These are phyloP conservation scores for Latrodectus hesperus DNA, from an alignment of 2,888 invertebrate genomes.

Conservation along the genomic window DNA sequence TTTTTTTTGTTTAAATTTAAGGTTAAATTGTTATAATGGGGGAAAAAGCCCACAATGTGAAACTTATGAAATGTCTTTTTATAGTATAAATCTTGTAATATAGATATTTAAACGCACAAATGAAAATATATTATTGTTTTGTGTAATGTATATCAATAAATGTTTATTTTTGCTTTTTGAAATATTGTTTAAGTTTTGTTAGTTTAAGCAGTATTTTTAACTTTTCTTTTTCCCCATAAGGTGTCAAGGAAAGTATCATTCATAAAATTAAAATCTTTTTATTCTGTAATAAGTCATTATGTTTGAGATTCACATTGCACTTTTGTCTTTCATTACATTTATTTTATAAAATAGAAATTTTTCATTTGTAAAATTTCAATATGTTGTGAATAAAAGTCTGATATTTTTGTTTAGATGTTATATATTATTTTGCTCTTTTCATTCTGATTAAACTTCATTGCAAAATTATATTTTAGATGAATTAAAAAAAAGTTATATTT, in stretches of 20 bases:
- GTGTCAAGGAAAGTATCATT: slow-evolving; percentile 11
- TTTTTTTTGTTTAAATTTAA: neutral
- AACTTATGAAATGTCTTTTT: slow-evolving; percentile 36
- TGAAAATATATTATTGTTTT: slow-evolving; percentile 63
- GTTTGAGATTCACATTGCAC: slow-evolving; percentile 43
- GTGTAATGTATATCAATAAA: slow-evolving; percentile 44
- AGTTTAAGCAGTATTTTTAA: slow-evolving; percentile 64
- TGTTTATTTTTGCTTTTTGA: slow-evolving; percentile 40
- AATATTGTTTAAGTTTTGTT: slow-evolving; percentile 61
- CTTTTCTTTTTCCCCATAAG: slow-evolving; percentile 34
- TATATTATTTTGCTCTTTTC: neutral
- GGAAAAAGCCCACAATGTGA: slow-evolving; percentile 10
- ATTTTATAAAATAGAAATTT: slow-evolving; percentile 24
- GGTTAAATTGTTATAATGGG: neutral
- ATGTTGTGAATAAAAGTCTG: slow-evolving; percentile 58
- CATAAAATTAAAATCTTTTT: slow-evolving; percentile 26
- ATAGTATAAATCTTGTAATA: slow-evolving; percentile 62
- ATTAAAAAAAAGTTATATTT: no score
- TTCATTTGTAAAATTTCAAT: slow-evolving; percentile 47
- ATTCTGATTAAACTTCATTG: no score
- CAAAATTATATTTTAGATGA: no score
- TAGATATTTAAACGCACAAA: slow-evolving; percentile 68
- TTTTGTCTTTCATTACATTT: slow-evolving; percentile 58
- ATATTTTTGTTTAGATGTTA: slow-evolving; percentile 55
- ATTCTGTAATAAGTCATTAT: slow-evolving; percentile 18